phyloP scores from a whole-genome alignment of 2,797 vertebrate genomes.

The Artibeus jamaicensis region DNA sequence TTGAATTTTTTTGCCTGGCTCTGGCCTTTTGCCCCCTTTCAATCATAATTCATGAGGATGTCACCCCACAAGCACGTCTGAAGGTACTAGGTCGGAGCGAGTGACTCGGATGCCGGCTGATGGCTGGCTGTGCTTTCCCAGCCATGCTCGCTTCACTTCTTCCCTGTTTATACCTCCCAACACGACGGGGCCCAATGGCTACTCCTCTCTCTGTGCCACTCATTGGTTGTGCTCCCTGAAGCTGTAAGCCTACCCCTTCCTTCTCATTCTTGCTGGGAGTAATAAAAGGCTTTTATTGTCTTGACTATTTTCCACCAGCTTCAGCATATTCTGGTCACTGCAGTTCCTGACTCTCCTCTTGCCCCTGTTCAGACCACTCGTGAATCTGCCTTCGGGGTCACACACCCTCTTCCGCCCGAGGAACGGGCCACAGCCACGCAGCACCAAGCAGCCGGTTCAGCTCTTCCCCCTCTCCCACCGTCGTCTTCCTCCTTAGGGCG shows the following conservation, averaged over 20 bases:
- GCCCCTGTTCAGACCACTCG: neutral
- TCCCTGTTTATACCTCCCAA: neutral
- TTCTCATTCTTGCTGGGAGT: neutral
- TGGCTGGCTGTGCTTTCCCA: neutral
- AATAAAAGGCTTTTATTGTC: neutral
- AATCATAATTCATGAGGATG: neutral
- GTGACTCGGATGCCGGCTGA: neutral
- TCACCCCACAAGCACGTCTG: neutral
- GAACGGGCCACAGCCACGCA: neutral
- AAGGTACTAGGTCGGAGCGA: neutral
- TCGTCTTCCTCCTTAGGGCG: neutral
- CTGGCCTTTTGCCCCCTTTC: neutral
- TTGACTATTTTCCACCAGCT: conserved; percentile 4
- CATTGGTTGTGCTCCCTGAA: neutral
- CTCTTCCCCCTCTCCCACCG: neutral
- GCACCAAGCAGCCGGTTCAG: neutral
- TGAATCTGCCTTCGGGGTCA: neutral
- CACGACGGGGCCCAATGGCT: neutral
- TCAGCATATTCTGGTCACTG: neutral
- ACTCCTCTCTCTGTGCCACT: neutral
- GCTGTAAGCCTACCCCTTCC: neutral
- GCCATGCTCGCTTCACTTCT: too few relatives aligned
- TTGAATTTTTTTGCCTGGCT: neutral
- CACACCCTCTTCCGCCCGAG: neutral
- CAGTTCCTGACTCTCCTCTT: neutral